phyloP scores from a whole-genome alignment of 1,140 invertebrate genomes.

The Drosophila melanica region DNA sequence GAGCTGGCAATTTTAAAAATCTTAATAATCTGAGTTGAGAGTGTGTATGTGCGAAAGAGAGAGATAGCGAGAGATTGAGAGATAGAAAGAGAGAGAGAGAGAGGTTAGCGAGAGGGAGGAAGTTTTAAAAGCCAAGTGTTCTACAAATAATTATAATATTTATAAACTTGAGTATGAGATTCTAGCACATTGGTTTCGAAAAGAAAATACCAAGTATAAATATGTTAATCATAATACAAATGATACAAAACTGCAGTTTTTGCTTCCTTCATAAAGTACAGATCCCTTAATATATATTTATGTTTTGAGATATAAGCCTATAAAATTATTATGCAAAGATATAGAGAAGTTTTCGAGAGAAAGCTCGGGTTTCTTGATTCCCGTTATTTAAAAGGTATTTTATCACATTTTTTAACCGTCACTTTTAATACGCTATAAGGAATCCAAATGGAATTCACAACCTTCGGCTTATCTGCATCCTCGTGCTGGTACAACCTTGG shows the following conservation, averaged over 20 bases:
- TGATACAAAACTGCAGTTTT: too few relatives aligned
- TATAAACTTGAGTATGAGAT: not conserved
- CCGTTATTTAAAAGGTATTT: too few relatives aligned
- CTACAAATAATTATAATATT: slow-evolving; percentile 16
- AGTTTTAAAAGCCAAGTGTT: not conserved
- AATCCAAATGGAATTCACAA: slow-evolving; percentile 4
- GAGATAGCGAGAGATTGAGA: not conserved
- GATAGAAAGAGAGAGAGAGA: not conserved
- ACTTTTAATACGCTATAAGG: not conserved
- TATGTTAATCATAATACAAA: too few relatives aligned
- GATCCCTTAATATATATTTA: too few relatives aligned
- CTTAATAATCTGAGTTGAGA: slow-evolving; percentile 37
- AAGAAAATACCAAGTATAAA: too few relatives aligned
- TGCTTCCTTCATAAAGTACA: too few relatives aligned
- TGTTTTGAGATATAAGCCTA: not conserved
- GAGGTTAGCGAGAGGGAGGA: not conserved
- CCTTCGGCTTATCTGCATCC: slow-evolving; percentile 35
- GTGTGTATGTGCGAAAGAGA: not conserved
- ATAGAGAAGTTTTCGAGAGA: not conserved
- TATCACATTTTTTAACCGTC: not conserved
- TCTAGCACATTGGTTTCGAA: not conserved
- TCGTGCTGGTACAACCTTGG: slow-evolving; percentile 46
- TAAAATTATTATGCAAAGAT: not conserved
- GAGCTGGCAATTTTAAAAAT: slow-evolving; percentile 29
- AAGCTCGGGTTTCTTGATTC: not conserved